Percentiles rank a stretch among this genome's conserved stretches.
Conservation (phyloP, 2,888 invertebrate species). For the Euzetes globulus region DNA sequence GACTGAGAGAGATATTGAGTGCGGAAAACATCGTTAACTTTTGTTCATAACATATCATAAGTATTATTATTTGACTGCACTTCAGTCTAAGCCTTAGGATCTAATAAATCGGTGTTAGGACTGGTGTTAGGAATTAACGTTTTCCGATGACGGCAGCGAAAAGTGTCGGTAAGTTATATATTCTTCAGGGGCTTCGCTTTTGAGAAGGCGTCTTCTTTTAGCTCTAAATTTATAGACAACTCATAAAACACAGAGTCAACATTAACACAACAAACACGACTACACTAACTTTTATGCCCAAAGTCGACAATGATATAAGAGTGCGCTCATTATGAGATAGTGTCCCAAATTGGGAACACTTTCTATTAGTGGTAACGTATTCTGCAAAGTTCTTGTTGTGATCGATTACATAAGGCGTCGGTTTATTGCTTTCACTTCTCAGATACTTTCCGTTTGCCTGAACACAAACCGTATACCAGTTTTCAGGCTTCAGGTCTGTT, state of each 20-base stretch:
- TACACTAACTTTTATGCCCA: slow-evolving; percentile 76
- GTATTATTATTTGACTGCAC: background rate
- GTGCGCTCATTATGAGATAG: slow-evolving; percentile 40
- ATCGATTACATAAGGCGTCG: slow-evolving; percentile 42
- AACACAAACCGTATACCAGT: slow-evolving; percentile 76
- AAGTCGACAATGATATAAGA: slow-evolving; percentile 53
- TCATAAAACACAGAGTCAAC: slow-evolving; percentile 61
- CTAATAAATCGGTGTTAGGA: too few species aligned
- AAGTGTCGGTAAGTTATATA: slow-evolving; percentile 45
- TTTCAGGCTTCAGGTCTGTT: slow-evolving; percentile 65
- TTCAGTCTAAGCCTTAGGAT: background rate
- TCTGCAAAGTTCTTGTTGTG: slow-evolving; percentile 34
- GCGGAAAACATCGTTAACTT: slow-evolving; percentile 16
- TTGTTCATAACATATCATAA: slow-evolving; percentile 15
- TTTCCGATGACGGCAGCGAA: slow-evolving; percentile 43
- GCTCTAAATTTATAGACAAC: slow-evolving; percentile 41
- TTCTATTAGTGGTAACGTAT: slow-evolving; percentile 41
- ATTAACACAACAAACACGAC: slow-evolving; percentile 79
- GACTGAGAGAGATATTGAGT: background rate
- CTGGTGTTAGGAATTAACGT: slow-evolving; percentile 40
- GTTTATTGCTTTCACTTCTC: slow-evolving; percentile 41
- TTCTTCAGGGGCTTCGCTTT: slow-evolving; percentile 41
- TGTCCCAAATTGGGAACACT: slow-evolving; percentile 41
- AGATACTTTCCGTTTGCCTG: slow-evolving; percentile 71
- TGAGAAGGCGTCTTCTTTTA: slow-evolving; percentile 38